Evolutionary conservation across 2,113 vertebrate genomes (phyloP).

Genomic region (Halichoerus grypus): DNA sequence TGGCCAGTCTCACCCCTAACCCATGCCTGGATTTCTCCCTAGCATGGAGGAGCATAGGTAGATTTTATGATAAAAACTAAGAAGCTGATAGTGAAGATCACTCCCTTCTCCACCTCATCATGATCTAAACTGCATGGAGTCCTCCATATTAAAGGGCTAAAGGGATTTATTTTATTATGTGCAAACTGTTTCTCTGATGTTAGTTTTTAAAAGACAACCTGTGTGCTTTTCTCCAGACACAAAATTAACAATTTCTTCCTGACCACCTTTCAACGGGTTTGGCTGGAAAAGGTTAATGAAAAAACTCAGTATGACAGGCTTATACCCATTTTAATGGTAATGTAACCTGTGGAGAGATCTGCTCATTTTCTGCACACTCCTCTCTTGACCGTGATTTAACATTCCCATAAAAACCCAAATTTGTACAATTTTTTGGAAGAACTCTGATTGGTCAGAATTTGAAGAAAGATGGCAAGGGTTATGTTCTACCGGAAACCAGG

Average conservation of each 20-base stretch:
- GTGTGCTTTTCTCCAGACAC: slow-evolving; percentile 97
- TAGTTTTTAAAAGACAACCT: slow-evolving; percentile 94
- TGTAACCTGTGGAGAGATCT: slow-evolving; percentile 88
- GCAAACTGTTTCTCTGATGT: slow-evolving; percentile 87
- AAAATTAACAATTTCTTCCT: slow-evolving; percentile 99
- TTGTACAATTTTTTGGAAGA: slow-evolving; percentile 90
- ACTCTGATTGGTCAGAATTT: slow-evolving; percentile 94
- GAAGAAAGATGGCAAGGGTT: neutral
- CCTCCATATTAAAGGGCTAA: slow-evolving; percentile 42
- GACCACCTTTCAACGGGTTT: slow-evolving; percentile 96
- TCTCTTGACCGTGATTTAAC: slow-evolving; percentile 89
- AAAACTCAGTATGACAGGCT: slow-evolving; percentile 97
- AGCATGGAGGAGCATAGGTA: neutral
- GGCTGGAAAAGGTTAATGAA: slow-evolving; percentile 98
- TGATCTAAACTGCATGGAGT: neutral
- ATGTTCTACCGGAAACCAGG: neutral
- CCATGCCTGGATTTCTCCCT: neutral
- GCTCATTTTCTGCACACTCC: slow-evolving; percentile 87
- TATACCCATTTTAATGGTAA: slow-evolving; percentile 99
- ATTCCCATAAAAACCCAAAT: slow-evolving; percentile 85
- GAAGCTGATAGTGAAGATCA: neutral
- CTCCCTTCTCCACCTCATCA: neutral
- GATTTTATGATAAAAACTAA: neutral
- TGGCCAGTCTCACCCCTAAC: neutral
- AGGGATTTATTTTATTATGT: slow-evolving; percentile 70